These are phyloP conservation scores for Idaea dimidiata DNA, from an alignment of 2,888 invertebrate species.

Conservation along the genomic window DNA sequence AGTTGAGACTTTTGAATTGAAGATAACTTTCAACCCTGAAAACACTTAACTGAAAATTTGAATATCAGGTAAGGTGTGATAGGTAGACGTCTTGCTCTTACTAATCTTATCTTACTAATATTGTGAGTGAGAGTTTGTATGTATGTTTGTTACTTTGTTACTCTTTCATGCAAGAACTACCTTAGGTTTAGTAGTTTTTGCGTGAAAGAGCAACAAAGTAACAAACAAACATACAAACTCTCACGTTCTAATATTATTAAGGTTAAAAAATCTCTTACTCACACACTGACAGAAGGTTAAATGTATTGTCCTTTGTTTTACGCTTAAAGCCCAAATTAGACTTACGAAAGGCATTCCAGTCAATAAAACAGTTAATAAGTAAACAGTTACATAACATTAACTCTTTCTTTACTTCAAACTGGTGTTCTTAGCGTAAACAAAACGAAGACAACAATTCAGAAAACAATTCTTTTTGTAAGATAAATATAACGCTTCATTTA, in stretches of 20 bases:
- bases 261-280: too few relatives aligned
- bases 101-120: too few relatives aligned
- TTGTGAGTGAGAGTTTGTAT: too few relatives aligned
- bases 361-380: not conserved
- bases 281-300: not conserved
- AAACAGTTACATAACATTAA: slow-evolving; percentile 10
- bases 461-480: slow-evolving; percentile 5
- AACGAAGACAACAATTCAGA: not conserved
- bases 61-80: not conserved
- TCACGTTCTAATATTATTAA: too few relatives aligned
- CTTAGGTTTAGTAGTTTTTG: too few relatives aligned
- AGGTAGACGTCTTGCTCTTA: not conserved
- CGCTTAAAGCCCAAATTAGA: not conserved
- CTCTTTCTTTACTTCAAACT: not conserved
- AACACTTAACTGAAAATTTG: not conserved
- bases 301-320: too few relatives aligned
- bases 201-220: too few relatives aligned
- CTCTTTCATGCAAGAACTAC: too few relatives aligned
- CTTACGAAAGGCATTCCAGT: not conserved
- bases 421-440: not conserved
- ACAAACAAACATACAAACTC: too few relatives aligned
- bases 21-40: slow-evolving; percentile 15
- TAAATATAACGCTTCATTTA: slow-evolving; percentile 17
- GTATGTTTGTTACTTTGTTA: too few relatives aligned
- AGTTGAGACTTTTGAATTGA: slow-evolving; percentile 9